These are phyloP conservation scores for Tillus elongatus DNA, from an alignment of 2,888 invertebrate genomes.

Conservation along the genomic window DNA sequence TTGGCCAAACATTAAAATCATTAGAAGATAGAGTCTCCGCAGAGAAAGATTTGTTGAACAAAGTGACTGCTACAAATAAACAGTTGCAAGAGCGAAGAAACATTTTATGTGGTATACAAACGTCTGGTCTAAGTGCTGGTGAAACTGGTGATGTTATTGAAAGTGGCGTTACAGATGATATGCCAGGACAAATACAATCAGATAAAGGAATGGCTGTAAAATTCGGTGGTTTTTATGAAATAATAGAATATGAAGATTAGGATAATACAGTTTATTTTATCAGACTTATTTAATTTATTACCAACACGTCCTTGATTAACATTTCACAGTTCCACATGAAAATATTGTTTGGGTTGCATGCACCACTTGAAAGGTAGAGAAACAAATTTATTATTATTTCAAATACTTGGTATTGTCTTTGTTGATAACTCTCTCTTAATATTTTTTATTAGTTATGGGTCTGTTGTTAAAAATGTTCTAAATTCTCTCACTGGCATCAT, in stretches of 20 bases:
- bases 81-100: constrained; percentile 28
- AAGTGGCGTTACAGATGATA: constrained; percentile 9
- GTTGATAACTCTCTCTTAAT: too few species aligned
- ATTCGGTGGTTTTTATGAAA: constrained; percentile 33
- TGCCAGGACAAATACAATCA: constrained; percentile 29
- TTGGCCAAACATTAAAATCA: constrained; percentile 24
- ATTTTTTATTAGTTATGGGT: too few species aligned
- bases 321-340: too few species aligned
- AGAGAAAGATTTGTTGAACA: constrained; percentile 22
- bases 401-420: too few species aligned
- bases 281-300: too few species aligned
- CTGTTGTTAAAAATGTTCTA: too few species aligned
- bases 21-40: constrained; percentile 22
- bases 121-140: not conserved
- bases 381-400: too few species aligned
- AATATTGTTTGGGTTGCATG: too few species aligned
- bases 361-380: too few species aligned
- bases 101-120: constrained; percentile 20
- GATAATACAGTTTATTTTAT: too few species aligned
- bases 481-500: too few species aligned
- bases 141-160: constrained; percentile 10
- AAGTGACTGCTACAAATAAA: constrained; percentile 21
- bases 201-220: constrained; percentile 31
- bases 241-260: constrained; percentile 30
- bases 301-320: too few species aligned